Evolutionary conservation across 2,797 vertebrate species (phyloP).

Genomic region (Enteromius viviparus): DNA sequence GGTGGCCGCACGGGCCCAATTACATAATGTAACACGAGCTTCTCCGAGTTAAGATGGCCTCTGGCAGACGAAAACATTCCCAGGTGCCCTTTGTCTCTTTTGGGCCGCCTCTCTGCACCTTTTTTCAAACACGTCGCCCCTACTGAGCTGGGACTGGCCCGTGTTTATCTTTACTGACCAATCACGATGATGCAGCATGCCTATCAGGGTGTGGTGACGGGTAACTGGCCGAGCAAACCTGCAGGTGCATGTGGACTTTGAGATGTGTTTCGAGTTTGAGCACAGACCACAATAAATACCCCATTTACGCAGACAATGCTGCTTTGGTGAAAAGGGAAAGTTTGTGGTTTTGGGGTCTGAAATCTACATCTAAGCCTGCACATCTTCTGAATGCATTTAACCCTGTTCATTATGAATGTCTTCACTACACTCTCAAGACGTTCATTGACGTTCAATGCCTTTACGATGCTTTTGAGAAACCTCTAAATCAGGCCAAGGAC

Average conservation of each 20-base stretch:
- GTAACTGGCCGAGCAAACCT: slow-evolving; percentile 54
- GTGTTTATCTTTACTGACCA: slow-evolving; percentile 38
- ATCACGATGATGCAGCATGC: slow-evolving; percentile 25
- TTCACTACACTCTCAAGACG: not conserved
- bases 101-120: slow-evolving; percentile 66
- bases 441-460: not conserved
- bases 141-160: slow-evolving; percentile 53
- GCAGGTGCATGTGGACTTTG: slow-evolving; percentile 71
- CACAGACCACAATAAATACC: slow-evolving; percentile 60
- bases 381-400: not conserved
- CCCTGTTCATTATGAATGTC: not conserved
- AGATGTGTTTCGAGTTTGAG: slow-evolving; percentile 62
- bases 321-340: not conserved
- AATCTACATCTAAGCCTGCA: not conserved
- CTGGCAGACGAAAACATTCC: slow-evolving; percentile 75
- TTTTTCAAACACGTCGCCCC: slow-evolving; percentile 53
- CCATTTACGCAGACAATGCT: slow-evolving; percentile 32
- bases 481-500: not conserved
- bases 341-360: slow-evolving; percentile 33
- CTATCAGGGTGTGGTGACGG: slow-evolving; percentile 49
- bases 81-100: slow-evolving; percentile 68
- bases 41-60: slow-evolving; percentile 65
- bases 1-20: slow-evolving; percentile 74
- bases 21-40: slow-evolving; percentile 80
- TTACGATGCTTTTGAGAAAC: not conserved